Evolutionary conservation across 2,113 vertebrate species (phyloP).

Genomic region (Myrmecophaga tridactyla): DNA sequence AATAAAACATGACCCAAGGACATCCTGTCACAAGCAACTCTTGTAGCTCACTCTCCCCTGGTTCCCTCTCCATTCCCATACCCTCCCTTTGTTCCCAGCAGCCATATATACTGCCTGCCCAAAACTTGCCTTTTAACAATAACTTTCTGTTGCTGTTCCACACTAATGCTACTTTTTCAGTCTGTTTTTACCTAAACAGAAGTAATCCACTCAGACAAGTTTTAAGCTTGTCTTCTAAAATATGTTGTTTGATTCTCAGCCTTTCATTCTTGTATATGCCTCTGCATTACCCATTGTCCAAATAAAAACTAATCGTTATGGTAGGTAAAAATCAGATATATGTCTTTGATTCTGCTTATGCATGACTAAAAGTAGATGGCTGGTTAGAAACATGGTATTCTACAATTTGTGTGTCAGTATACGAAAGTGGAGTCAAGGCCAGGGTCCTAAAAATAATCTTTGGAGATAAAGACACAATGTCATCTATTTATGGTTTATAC

Average conservation of each 20-base stretch:
- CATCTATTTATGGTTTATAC: not conserved
- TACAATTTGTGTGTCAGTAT: not conserved
- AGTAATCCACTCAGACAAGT: not conserved
- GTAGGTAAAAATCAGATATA: not conserved
- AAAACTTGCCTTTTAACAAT: too few species aligned
- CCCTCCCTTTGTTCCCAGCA: too few species aligned
- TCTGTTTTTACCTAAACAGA: too few species aligned
- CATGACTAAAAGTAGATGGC: not conserved
- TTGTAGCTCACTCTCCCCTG: too few species aligned
- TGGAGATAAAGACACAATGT: not conserved
- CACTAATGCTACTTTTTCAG: too few species aligned
- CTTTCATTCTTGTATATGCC: not conserved
- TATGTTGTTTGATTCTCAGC: not conserved
- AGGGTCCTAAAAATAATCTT: slow-evolving; percentile 9
- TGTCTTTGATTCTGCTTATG: not conserved
- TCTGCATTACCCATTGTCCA: not conserved
- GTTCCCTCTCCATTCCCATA: too few species aligned
- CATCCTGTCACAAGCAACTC: too few species aligned
- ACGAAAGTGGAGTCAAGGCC: not conserved
- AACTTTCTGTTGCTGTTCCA: too few species aligned
- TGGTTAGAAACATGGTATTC: not conserved
- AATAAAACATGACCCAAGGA: too few species aligned
- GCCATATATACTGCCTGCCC: too few species aligned
- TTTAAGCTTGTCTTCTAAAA: not conserved
- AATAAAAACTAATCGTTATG: not conserved